Base-by-base conservation (phyloP, 1,140 invertebrate genomes). In the Saccostrea glomerata region DNA sequence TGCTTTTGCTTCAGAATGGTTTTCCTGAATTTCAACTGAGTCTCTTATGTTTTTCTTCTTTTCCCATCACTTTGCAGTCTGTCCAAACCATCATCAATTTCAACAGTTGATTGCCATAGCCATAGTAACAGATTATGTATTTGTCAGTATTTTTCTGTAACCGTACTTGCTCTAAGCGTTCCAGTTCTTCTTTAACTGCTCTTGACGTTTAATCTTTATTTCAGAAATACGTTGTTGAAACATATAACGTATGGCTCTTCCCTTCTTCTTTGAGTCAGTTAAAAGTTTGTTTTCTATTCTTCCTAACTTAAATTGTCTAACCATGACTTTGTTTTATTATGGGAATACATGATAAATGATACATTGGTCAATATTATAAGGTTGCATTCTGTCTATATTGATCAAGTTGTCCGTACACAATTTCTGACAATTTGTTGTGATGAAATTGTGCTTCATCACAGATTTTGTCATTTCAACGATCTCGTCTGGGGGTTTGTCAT, bases 91-190 rank as follows among this genome's bases (percentile, higher is more conserved):
- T 88, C 88, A n/a, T 84, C 63, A 56, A 91, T 55, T 58, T 91
- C 82, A 23, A 56, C n/a, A 40, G 7, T 3, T 56, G 55, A 77
- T 58, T 91, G 90, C 89, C 90, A 90, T 0, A 90, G 36, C 89
- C 90, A 88, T 89, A 90, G 40, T 77, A 90, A 82, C 89, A 89
- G 6, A 89, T 70, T 60, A 83, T 25, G 60, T 88, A n/a, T n/a
- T 87, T 66, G 86, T 90, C 17, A 91, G 5, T 86, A 23, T 54
- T 60, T 25, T 85, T 88, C 56, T 85, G 17, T 23, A 90, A 15
- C 30, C 86, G 83, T 25, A 86, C n/a, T 82, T 11, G 20, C 77
- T 89, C 87, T 63, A 56, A 56, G 55, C 55, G 55, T 56, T 56
- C 55, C 13, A 56, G 13, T n/a, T 55, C 85, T 47, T 82, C 70